A percentile compares a stretch with the other conserved stretches of the same genome.
These are phyloP conservation scores for Callyntrura sp. DNA, from an alignment of 2,888 invertebrate species.

Conservation along the genomic window DNA sequence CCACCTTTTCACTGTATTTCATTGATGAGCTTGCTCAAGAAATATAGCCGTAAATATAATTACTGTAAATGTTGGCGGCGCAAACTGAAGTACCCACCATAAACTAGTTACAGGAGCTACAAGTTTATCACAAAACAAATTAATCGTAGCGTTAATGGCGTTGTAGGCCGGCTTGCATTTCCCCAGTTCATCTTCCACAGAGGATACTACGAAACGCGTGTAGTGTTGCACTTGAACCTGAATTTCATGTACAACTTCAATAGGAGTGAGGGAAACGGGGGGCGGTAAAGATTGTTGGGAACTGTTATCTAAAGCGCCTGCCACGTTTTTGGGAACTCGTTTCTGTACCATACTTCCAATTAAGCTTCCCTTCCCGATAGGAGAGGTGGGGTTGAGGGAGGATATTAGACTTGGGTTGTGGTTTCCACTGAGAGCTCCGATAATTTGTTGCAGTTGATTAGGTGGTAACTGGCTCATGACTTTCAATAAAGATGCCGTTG, in stretches of 20 bases:
- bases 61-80: not conserved
- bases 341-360: not conserved
- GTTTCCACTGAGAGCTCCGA: not conserved
- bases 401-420: not conserved
- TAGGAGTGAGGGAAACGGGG: not conserved
- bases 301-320: too few species aligned
- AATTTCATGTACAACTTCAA: conserved; percentile 1
- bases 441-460: too few species aligned
- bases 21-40: not conserved
- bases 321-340: not conserved
- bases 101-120: not conserved
- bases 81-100: conserved; percentile 2
- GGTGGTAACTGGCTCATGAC: not conserved
- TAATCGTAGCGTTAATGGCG: not conserved
- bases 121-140: not conserved
- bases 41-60: not conserved
- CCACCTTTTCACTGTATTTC: too few species aligned
- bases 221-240: not conserved
- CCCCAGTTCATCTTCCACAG: not conserved
- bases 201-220: conserved; percentile 2
- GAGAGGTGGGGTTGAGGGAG: not conserved
- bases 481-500: not conserved
- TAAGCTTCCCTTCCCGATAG: not conserved
- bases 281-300: not conserved
- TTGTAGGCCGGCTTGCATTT: not conserved